Evolutionary conservation across 2,888 invertebrate genomes (phyloP), one percentile per base, ranked within the genome.

Genomic region (Diarsia dahlii): DNA sequence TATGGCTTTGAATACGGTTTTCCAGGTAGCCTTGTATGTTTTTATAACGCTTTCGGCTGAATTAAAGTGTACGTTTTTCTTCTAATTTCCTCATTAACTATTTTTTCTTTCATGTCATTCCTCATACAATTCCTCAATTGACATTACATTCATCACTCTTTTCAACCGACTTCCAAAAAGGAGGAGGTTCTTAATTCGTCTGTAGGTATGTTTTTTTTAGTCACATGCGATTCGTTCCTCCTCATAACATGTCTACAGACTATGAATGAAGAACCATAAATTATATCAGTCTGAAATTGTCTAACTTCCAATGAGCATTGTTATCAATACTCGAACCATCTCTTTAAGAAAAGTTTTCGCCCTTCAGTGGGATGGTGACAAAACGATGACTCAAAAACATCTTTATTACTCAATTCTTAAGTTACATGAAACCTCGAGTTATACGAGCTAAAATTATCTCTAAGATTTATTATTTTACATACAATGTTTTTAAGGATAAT

Each of bases 381-480:
- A 63, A 63, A 63, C 15, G n/a, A 45, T 63, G 63, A 45, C 45
- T 63, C 63, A 63, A 71, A 56, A 52, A 34, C 10, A n/a, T 54
- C 18, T 56, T 56, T 56, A 54, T 34, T 46, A 54, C 12, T 3
- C 9, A 66, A 50, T 62, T n/a, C 72, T 62, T 66, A 56, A 4
- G 46, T 78, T 52, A 78, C 71, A 34, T 10, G 20, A 54, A 48
- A 71, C 23, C 71, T 63, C 45, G 45, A n/a, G 48, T 15, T 12
- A 56, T 2, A 66, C 58, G 46, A 54, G 45, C 64, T 13, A 20
- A 74, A 50, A 39, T 78, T 63, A 71, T 74, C 67, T 52, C 39
- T 39, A n/a, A 45, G 60, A 70, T 74, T 66, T 74, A 74, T 70
- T 60, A 50, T 82, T 54, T 45, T 54, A n/a, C 28, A 9, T 63